Evolutionary conservation across 2,797 vertebrate species (phyloP), one percentile per base, ranked within the genome.

Genomic region (Pteropus rufus): DNA sequence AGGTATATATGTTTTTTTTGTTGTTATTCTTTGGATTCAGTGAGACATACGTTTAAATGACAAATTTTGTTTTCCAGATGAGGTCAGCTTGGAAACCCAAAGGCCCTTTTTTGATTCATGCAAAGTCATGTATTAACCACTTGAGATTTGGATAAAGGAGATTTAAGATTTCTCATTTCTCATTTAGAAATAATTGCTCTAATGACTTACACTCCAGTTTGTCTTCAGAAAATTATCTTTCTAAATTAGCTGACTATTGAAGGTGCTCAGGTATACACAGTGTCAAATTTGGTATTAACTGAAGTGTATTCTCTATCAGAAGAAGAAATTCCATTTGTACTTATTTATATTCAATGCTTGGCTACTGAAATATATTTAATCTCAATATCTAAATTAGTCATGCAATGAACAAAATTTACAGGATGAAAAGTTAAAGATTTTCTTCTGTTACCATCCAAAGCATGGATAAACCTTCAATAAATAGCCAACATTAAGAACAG

Each of bases 81-180:
- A 97, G 89, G 97, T 98, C 97, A 98, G 97, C 80, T 85, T 95
- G 96, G 83, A 98, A 98, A 98, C 97, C 92, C 95, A 97, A 98
- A 97, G 96, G 98, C 98, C 98, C 89, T 52, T 96, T 95, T 98
- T 89, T 98, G 92, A 98, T 98, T 98, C 97, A 98, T 98, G 98
- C 98, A 97, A 85, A 98, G 97, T 98, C 98, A 98, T 98, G 98
- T 95, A 98, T 98, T 98, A 98, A 97, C 96, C 97, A 98, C 98
- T 98, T 98, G 98, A 98, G 98, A 98, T 94, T 98, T 98, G 90
- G 95, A 97, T 98, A 92, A 93, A 97, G 97, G 93, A 97, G 91
- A 97, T 96, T 98, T 96, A 96, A 95, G 96, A 94, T 97, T 96
- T 97, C 73, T 97, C 93, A 97, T 95, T 88, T 91, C 91, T 97